These are phyloP conservation scores for Diachasma alloeum DNA, from an alignment of 1,140 invertebrate genomes.

Conservation along the genomic window DNA sequence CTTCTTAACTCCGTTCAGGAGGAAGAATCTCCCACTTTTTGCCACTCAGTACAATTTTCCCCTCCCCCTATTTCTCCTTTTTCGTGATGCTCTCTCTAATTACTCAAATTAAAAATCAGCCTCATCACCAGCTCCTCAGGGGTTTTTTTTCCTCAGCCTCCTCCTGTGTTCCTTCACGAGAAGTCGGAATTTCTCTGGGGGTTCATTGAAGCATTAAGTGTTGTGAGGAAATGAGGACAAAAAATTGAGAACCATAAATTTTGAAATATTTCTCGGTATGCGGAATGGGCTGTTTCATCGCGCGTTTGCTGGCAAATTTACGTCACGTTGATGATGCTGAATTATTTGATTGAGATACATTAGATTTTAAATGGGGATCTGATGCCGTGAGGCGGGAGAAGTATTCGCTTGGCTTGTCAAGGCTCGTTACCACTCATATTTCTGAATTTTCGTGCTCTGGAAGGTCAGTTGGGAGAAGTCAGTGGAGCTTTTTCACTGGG, in stretches of 20 bases:
- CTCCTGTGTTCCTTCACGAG: not conserved
- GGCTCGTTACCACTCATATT: too few species aligned
- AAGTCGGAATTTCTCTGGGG: not conserved
- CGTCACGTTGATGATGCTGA: not conserved
- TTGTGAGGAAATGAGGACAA: not conserved
- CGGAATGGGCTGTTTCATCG: slow-evolving; percentile 36
- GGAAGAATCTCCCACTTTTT: not conserved
- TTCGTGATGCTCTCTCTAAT: not conserved
- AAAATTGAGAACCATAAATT: not conserved
- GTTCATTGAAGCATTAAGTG: not conserved
- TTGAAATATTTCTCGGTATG: not conserved
- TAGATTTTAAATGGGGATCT: too few species aligned
- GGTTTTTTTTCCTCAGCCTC: not conserved
- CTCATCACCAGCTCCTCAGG: not conserved
- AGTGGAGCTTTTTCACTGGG: too few species aligned
- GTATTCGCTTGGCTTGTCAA: too few species aligned
- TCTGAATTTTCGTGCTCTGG: too few species aligned
- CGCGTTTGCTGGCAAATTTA: slow-evolving; percentile 35
- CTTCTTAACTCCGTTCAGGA: not conserved
- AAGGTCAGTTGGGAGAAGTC: too few species aligned
- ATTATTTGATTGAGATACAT: too few species aligned
- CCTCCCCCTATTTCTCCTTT: not conserved
- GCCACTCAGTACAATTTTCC: not conserved
- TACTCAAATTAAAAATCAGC: not conserved
- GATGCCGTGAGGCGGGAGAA: too few species aligned